phyloP scores from a whole-genome alignment of 2,888 invertebrate species.

The Phengaris alcon region DNA sequence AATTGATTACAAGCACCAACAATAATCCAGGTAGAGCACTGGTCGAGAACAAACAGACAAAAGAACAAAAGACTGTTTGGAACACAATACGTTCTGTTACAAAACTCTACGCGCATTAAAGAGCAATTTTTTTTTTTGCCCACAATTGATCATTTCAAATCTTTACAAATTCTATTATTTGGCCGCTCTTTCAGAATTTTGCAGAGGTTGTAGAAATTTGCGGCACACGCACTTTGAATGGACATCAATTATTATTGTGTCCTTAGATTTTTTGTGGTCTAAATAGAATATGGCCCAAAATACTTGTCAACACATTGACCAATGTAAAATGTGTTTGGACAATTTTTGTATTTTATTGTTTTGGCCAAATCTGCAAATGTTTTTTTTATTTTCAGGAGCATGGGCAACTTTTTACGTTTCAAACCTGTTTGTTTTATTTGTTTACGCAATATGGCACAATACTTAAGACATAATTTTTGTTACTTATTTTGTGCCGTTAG shows the following conservation, averaged over 20 bases:
- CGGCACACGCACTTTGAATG: background rate
- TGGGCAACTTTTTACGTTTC: background rate
- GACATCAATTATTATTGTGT: background rate
- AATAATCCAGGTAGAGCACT: slow-evolving; percentile 15
- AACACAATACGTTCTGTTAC: slow-evolving; percentile 3
- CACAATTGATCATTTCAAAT: slow-evolving; percentile 11
- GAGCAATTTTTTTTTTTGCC: background rate
- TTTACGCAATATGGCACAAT: background rate
- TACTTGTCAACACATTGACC: slow-evolving; percentile 8
- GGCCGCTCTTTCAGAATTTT: slow-evolving; percentile 1
- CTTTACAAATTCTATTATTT: slow-evolving; percentile 3
- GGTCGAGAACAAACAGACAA: slow-evolving; percentile 16
- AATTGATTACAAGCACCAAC: background rate
- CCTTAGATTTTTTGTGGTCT: background rate
- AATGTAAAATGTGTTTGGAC: background rate
- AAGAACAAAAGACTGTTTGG: slow-evolving; percentile 23
- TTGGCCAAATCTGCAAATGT: background rate
- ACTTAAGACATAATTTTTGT: background rate
- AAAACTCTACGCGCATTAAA: slow-evolving; percentile 1
- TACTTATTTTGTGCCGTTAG: slow-evolving; percentile 10
- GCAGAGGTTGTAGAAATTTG: background rate
- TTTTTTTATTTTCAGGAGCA: background rate
- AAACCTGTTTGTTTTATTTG: background rate
- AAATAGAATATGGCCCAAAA: background rate
- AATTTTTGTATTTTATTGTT: background rate